phyloP scores from a whole-genome alignment of 2,113 vertebrate species.

The Pelodiscus sinensis region DNA sequence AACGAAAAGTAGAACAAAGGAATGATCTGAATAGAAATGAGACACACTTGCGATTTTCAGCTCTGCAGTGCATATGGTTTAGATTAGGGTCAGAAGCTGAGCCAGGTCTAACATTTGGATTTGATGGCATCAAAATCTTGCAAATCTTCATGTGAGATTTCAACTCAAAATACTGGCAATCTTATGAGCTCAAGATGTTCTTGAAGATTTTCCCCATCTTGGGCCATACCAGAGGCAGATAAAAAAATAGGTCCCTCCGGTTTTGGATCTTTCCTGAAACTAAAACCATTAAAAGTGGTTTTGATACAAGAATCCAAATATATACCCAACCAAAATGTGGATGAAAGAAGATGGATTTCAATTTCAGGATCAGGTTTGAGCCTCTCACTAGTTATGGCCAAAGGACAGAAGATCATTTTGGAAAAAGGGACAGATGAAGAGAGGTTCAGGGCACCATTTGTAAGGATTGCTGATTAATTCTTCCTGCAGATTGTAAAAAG shows the following conservation, averaged over 20 bases:
- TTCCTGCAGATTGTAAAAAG: not conserved
- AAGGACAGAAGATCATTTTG: not conserved
- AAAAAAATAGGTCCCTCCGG: not conserved
- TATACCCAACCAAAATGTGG: not conserved
- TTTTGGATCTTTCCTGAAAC: not conserved
- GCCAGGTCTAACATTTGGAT: not conserved
- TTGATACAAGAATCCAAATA: not conserved
- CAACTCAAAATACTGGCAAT: not conserved
- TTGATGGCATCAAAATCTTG: not conserved
- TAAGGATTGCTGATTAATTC: not conserved
- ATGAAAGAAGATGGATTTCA: not conserved
- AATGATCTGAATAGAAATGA: not conserved
- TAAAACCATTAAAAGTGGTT: not conserved
- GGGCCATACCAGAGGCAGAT: not conserved
- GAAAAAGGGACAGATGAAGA: not conserved
- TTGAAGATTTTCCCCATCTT: not conserved
- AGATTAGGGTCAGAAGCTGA: not conserved
- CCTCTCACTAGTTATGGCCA: not conserved
- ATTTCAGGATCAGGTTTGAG: not conserved
- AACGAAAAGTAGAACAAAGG: not conserved
- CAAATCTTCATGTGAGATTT: not conserved
- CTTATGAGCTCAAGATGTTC: not conserved
- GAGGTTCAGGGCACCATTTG: not conserved
- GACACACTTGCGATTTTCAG: not conserved
- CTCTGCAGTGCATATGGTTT: not conserved